phyloP scores from a whole-genome alignment of 1,140 invertebrate genomes.

The Laodelphax striatellus region DNA sequence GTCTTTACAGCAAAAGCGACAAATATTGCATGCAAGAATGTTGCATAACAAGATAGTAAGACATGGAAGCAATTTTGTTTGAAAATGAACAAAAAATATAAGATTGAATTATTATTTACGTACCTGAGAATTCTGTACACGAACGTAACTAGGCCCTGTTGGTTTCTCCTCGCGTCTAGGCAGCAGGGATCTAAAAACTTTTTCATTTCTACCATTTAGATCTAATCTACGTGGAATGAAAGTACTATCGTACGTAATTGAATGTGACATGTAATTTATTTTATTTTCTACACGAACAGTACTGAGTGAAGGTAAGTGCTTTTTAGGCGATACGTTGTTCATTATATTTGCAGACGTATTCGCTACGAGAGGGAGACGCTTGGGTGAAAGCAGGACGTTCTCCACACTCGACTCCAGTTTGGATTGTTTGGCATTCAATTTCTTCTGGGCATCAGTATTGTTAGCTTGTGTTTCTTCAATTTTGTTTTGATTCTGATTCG shows the following conservation, averaged over 20 bases:
- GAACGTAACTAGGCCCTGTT: constrained; percentile 16
- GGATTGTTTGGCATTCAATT: neutral
- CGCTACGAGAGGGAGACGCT: no score
- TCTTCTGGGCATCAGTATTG: neutral
- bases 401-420: neutral
- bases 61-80: no score
- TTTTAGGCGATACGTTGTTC: neutral
- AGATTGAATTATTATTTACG: neutral
- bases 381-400: no score
- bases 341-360: neutral
- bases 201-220: neutral
- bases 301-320: neutral
- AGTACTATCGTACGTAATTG: neutral
- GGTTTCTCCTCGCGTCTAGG: constrained; percentile 2
- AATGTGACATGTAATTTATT: constrained; percentile 4
- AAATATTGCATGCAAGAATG: no score
- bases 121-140: constrained; percentile 24
- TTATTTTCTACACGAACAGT: constrained; percentile 1
- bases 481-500: neutral
- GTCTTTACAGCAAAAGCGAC: no score
- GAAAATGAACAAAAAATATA: no score
- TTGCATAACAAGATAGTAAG: no score
- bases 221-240: neutral
- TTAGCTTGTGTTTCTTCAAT: neutral
- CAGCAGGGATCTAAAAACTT: constrained; percentile 8